A percentile compares a stretch with the other conserved stretches of the same genome.
Conservation (phyloP, 2,888 invertebrate genomes). For the Patella pellucida region DNA sequence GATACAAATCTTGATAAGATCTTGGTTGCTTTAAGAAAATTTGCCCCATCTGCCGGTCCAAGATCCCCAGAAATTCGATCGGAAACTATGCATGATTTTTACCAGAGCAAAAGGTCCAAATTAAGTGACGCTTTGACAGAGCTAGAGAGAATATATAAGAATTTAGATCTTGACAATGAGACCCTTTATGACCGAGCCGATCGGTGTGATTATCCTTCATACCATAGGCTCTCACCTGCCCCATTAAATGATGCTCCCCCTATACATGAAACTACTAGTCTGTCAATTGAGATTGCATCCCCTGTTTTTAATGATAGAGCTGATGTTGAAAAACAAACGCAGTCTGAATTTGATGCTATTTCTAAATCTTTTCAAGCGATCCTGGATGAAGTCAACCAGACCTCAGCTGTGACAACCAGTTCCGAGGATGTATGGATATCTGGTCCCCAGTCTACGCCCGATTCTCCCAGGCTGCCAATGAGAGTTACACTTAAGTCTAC, state of each 20-base stretch:
- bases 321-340: slow-evolving; percentile 52
- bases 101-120: slow-evolving; percentile 51
- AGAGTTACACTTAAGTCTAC: background rate
- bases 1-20: slow-evolving; percentile 59
- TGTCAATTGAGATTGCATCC: slow-evolving; percentile 23
- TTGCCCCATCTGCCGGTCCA: slow-evolving; percentile 52
- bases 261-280: slow-evolving; percentile 26
- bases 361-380: slow-evolving; percentile 59
- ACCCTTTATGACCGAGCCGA: slow-evolving; percentile 38
- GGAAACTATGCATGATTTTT: slow-evolving; percentile 47
- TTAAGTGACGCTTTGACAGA: slow-evolving; percentile 63
- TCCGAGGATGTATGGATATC: slow-evolving; percentile 7
- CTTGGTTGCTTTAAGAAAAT: slow-evolving; percentile 54
- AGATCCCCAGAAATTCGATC: slow-evolving; percentile 43
- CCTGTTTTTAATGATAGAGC: slow-evolving; percentile 29
- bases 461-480: background rate
- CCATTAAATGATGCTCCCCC: slow-evolving; percentile 10
- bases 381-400: slow-evolving; percentile 51
- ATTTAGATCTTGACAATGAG: slow-evolving; percentile 54
- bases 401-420: slow-evolving; percentile 17
- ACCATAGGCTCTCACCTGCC: slow-evolving; percentile 15
- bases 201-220: slow-evolving; percentile 35
- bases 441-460: slow-evolving; percentile 1
- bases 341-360: slow-evolving; percentile 59
- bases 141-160: slow-evolving; percentile 63